Base-by-base conservation (phyloP, 2,888 invertebrate genomes). In the Drosophila neonasuta region DNA sequence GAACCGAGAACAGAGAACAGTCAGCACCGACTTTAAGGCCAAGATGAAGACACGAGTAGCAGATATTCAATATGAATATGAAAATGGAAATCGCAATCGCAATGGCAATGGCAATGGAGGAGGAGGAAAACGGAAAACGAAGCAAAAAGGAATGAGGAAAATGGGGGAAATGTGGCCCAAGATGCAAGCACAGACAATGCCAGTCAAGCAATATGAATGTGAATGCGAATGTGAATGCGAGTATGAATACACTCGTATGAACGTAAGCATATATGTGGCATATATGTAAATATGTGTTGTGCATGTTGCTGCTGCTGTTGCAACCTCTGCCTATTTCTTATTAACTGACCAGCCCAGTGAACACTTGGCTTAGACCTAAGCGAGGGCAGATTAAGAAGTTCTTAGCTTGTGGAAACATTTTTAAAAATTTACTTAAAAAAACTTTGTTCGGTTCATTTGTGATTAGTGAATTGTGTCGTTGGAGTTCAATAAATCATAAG, bases 341-440 rank as follows among this genome's bases (percentile, higher is more conserved):
- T 71, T 66, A 73, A 61, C 66, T 65, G 57, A 7, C 57, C 57
- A 39, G 60, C 55, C 36, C 41, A 30, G 3, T 42, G 59, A 24
- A 39, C 42, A 34, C 45, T 65, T 42, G 57, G 13, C 54, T 44
- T 58, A 44, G 58, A n/a, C 46, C 30, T 20, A 3, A 11, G 17
- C 60, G 54, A 60, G 60, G 36, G 45, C 9, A 4, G 46, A 3
- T n/a, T 15, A 1, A 52, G 2, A 9, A 30, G 13, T 52, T 7
- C 2, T 17, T 24, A 24, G 0, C 24, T 24, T 24, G 24, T 24
- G 5, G 24, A 24, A 24, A 24, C 24, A 24, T 24, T 24, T 5
- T 1, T 24, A 6, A 24, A 24, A 24, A 24, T 24, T 24, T 24
- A 24, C 6, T 6, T 6, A 6, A 24, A 24, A 24, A 24, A 24